phyloP scores from a whole-genome alignment of 1,140 invertebrate species.

The Tyrophagus putrescentiae region DNA sequence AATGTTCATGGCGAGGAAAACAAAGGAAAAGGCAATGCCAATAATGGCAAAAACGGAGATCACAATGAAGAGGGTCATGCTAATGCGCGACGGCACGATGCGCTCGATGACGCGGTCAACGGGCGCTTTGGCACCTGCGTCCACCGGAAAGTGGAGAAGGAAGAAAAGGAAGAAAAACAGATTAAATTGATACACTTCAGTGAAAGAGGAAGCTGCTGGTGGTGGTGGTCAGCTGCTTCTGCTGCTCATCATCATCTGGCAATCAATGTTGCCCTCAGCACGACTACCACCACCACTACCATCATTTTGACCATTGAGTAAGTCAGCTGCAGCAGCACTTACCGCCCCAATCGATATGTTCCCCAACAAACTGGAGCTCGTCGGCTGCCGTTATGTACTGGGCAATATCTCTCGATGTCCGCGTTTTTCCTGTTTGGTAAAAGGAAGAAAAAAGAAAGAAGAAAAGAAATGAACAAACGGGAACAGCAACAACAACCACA shows the following conservation, averaged over 20 bases:
- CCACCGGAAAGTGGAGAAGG: neutral
- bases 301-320: neutral
- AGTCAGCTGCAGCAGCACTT: neutral
- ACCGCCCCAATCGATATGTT: slow-evolving; percentile 16
- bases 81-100: slow-evolving; percentile 73
- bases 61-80: slow-evolving; percentile 67
- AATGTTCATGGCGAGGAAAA: slow-evolving; percentile 92
- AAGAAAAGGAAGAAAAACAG: slow-evolving; percentile 1
- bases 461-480: neutral
- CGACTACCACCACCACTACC: neutral
- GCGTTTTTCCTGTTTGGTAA: slow-evolving; percentile 5
- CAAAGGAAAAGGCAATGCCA: slow-evolving; percentile 76
- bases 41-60: slow-evolving; percentile 69
- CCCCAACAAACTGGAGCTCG: neutral
- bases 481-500: neutral
- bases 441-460: neutral
- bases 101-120: slow-evolving; percentile 70
- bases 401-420: neutral
- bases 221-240: no score
- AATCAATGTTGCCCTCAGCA: no score
- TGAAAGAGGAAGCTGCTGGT: neutral
- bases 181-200: neutral
- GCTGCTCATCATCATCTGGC: no score
- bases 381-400: slow-evolving; percentile 3
- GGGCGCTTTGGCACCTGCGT: slow-evolving; percentile 53